Evolutionary conservation across 2,113 vertebrate genomes (phyloP).

Genomic region (Thunnus thynnus): DNA sequence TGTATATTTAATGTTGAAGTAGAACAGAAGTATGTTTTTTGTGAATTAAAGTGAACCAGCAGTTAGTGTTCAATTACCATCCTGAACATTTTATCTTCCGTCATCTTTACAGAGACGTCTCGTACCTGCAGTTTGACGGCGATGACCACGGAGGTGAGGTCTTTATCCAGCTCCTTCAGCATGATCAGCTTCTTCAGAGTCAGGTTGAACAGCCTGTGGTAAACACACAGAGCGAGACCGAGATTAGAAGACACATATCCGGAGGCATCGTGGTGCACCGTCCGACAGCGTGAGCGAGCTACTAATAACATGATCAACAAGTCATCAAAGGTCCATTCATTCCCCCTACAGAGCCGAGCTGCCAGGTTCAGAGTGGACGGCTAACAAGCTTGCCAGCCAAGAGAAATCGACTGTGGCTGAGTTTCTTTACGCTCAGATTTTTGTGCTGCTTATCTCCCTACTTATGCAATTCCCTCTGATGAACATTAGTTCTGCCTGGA

Average conservation of each 20-base stretch:
- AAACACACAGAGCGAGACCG: not conserved
- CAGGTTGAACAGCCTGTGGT: constrained; percentile 90
- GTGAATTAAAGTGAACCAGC: not conserved
- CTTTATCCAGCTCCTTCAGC: constrained; percentile 92
- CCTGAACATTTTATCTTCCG: no score
- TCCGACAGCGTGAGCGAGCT: no score
- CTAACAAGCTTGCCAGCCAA: no score
- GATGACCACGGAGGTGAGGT: constrained; percentile 93
- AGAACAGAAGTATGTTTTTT: not conserved
- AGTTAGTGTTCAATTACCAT: no score
- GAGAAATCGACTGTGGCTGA: no score
- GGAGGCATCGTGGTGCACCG: no score
- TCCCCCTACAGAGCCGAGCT: not conserved
- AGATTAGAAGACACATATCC: not conserved
- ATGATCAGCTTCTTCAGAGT: constrained; percentile 92
- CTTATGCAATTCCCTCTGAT: not conserved
- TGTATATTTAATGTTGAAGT: no score
- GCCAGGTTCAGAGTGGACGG: no score
- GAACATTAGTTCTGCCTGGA: not conserved
- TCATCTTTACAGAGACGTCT: not conserved
- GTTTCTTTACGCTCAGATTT: no score
- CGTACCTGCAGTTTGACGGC: constrained; percentile 93
- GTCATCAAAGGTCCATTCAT: not conserved
- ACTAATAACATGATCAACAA: not conserved
- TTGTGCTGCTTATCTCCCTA: not conserved